A percentile compares a stretch with the other conserved stretches of the same genome.
phyloP scores from a whole-genome alignment of 2,888 invertebrate species.

The Microchrysa polita region DNA sequence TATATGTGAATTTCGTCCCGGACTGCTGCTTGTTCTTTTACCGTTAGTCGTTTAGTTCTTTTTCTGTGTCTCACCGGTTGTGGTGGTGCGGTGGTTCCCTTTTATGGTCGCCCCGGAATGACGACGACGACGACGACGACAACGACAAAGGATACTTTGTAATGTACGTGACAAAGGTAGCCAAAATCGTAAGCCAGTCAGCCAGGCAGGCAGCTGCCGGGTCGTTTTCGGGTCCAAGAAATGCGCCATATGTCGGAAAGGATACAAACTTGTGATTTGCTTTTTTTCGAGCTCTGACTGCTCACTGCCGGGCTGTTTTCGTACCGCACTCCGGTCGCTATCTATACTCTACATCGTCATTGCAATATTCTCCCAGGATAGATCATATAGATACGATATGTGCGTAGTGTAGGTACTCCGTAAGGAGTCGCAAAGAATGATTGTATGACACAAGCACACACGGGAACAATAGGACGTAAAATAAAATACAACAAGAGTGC shows the following conservation, averaged over 20 bases:
- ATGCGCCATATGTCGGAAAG: slow-evolving; percentile 28
- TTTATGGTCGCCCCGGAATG: too few species aligned
- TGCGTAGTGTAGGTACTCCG: too few species aligned
- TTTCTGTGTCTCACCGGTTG: slow-evolving; percentile 3
- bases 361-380: slow-evolving; percentile 32
- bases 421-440: slow-evolving; percentile 9
- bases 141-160: too few species aligned
- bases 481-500: slow-evolving; percentile 27
- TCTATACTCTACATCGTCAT: too few species aligned
- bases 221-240: slow-evolving; percentile 6
- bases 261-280: slow-evolving; percentile 1
- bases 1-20: slow-evolving; percentile 15
- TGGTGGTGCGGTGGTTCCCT: too few species aligned
- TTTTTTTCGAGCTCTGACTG: not conserved
- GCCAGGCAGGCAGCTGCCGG: not conserved
- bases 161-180: slow-evolving; percentile 40
- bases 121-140: too few species aligned
- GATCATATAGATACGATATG: slow-evolving; percentile 38
- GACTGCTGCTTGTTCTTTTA: not conserved
- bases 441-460: slow-evolving; percentile 29
- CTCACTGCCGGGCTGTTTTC: not conserved
- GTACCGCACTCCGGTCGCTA: too few species aligned
- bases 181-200: too few species aligned
- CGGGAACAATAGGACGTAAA: slow-evolving; percentile 37
- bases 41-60: slow-evolving; percentile 3